Evolutionary conservation across 2,797 vertebrate species (phyloP), one percentile per base, ranked within the genome.

Genomic region (Hippopotamyrus pictus): DNA sequence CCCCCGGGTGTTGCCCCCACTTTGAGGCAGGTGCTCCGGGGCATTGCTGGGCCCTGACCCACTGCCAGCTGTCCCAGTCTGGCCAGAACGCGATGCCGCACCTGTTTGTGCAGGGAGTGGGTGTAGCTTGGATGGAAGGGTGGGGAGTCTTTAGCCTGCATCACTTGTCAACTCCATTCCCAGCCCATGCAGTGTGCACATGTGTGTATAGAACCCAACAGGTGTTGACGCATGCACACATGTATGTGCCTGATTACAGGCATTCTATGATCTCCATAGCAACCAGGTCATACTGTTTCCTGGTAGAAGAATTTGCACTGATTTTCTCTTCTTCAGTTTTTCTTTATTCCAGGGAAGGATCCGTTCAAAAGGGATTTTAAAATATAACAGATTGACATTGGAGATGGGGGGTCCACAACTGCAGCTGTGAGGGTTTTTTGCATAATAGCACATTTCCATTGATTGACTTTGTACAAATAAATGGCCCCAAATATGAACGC

Each of bases 291-390:
- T 44, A 79, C 17, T 19, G 37, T 17, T 41, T 19, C 14, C 17
- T 79, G 37, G 73, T 19, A 79, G 73, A 44, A 46, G 37, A 46
- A 22, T 79, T 19, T 44, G 41, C 73, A 41, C 73, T 44, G 33
- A 79, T 37, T 79, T 29, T n/a, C 65, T 44, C 37, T 44, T 79
- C 73, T n/a, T 79, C 73, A 44, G 73, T n/a, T 37, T 76, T 79
- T 44, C 73, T n/a, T 44, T 90, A 19, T 85, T 89, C 59, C 88
- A 73, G 25, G 33, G 37, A 86, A 87, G 86, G 83, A 44, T 87
- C 25, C 50, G 9, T 82, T 53, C 41, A 65, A 65, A 73, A 8
- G 5, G 14, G 37, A 73, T 51, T 88, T 37, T 4, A n/a, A 17
- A 76, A 19, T 76, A 46, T 33, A 87, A 46, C 33, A 87, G 17